Conservation (phyloP, 2,113 vertebrate species). For the Saguinus imperator region DNA sequence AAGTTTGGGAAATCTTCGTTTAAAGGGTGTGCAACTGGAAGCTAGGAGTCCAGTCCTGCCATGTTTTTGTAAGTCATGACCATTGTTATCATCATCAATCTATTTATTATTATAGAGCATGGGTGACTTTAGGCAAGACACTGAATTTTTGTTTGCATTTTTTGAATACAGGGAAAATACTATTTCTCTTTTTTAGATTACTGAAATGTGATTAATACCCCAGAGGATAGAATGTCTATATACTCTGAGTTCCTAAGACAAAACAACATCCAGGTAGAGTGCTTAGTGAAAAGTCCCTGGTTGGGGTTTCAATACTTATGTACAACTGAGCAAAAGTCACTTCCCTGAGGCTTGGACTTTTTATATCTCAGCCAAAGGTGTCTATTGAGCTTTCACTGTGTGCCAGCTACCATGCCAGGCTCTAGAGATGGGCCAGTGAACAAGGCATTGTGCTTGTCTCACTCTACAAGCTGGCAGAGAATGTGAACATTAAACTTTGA, state of each 20-base stretch:
- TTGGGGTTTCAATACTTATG: neutral
- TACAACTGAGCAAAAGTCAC: neutral
- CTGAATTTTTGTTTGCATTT: neutral
- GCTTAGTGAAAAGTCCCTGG: neutral
- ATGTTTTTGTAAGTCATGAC: neutral
- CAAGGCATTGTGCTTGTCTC: neutral
- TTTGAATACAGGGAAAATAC: neutral
- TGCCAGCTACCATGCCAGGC: neutral
- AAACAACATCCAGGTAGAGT: neutral
- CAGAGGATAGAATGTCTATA: neutral
- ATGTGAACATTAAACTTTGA: neutral
- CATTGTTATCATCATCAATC: neutral
- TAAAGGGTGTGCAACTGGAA: neutral
- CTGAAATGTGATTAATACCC: neutral
- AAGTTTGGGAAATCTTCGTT: neutral
- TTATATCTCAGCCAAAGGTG: neutral
- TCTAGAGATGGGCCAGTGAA: neutral
- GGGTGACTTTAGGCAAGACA: neutral
- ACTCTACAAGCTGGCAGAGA: neutral
- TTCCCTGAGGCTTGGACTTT: neutral
- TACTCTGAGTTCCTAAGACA: neutral
- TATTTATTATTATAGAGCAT: neutral
- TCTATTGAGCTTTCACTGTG: neutral
- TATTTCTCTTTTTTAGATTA: constrained; percentile 18
- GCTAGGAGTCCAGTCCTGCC: neutral